A percentile compares a stretch with the other conserved stretches of the same genome.
These are phyloP conservation scores for Rutilus rutilus DNA, from an alignment of 2,113 vertebrate species.

Conservation along the genomic window DNA sequence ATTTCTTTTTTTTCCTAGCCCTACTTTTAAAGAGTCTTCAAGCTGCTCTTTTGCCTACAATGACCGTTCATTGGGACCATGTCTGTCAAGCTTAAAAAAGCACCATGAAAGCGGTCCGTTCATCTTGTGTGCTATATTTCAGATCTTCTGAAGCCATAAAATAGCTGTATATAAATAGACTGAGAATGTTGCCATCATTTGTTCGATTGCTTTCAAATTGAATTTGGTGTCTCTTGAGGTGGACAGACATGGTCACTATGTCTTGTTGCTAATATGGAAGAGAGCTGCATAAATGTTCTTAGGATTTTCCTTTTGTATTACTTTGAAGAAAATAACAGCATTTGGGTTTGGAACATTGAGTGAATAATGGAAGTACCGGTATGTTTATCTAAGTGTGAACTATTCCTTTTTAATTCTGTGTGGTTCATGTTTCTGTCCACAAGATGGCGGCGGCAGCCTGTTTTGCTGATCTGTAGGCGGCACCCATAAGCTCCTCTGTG, in stretches of 20 bases:
- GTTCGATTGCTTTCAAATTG: too few relatives aligned
- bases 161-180: too few relatives aligned
- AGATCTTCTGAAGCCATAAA: neutral
- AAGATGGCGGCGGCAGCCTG: constrained; percentile 37
- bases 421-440: constrained; percentile 30
- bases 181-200: too few relatives aligned
- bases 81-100: neutral
- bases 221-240: too few relatives aligned
- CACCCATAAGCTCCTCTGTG: neutral
- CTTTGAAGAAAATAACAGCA: neutral
- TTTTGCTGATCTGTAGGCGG: neutral
- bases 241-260: too few relatives aligned
- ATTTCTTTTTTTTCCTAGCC: too few relatives aligned
- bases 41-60: neutral
- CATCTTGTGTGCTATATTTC: neutral
- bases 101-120: neutral
- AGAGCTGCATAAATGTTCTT: neutral
- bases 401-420: neutral
- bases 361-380: neutral
- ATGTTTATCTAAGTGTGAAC: neutral
- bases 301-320: neutral
- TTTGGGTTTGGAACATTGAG: neutral
- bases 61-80: neutral
- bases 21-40: neutral
- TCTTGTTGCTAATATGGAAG: neutral